phyloP scores from a whole-genome alignment of 2,888 invertebrate species.

The Hypercompe scribonia region DNA sequence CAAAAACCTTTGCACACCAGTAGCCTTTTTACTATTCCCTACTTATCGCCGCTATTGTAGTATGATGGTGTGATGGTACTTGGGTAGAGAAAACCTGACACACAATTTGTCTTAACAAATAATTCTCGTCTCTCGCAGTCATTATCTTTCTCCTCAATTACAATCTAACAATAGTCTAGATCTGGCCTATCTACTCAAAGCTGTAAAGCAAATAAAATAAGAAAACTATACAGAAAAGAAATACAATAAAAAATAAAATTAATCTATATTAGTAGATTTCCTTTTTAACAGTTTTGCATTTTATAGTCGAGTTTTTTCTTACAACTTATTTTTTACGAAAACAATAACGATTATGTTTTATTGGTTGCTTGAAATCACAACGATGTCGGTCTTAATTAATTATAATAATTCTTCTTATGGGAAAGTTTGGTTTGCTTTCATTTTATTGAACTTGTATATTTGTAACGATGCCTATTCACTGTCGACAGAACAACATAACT shows the following conservation, averaged over 20 bases:
- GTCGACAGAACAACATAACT: slow-evolving; percentile 17
- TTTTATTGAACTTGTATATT: neutral
- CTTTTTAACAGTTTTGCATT: neutral
- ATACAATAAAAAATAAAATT: neutral
- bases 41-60: neutral
- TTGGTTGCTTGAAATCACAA: neutral
- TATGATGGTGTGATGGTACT: neutral
- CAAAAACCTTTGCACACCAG: neutral
- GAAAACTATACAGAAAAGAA: no score
- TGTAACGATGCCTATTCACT: neutral
- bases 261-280: neutral
- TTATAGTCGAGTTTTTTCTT: neutral
- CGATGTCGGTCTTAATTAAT: neutral
- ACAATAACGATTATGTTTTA: neutral
- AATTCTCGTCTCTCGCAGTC: no score
- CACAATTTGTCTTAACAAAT: no score
- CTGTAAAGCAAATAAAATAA: neutral
- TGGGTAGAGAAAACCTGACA: no score
- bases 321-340: neutral
- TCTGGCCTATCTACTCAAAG: neutral
- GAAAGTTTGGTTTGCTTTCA: neutral
- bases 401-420: neutral
- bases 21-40: no score
- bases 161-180: neutral
- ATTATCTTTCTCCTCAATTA: no score